Evolutionary conservation across 2,113 vertebrate species (phyloP).

Genomic region (Pterocles orientalis): DNA sequence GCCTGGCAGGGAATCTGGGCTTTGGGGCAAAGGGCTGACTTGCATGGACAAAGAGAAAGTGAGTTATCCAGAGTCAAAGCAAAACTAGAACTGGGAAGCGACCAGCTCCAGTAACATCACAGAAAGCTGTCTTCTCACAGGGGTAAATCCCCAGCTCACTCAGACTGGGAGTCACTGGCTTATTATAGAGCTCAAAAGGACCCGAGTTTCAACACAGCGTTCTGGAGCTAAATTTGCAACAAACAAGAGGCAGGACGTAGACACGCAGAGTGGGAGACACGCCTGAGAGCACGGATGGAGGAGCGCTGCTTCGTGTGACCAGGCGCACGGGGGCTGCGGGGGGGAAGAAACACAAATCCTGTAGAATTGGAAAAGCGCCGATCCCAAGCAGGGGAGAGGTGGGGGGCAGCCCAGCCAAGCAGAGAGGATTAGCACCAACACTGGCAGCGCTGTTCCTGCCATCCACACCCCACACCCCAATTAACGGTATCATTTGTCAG

Average conservation of each 20-base stretch:
- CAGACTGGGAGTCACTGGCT: background rate
- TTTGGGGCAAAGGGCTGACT: background rate
- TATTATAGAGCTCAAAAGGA: background rate
- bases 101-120: background rate
- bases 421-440: background rate
- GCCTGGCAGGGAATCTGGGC: background rate
- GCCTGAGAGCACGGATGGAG: fast-evolving
- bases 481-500: slow-evolving; percentile 9
- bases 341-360: background rate
- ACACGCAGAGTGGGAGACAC: fast-evolving
- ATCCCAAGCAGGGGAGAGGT: background rate
- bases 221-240: background rate
- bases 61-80: background rate
- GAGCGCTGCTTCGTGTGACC: background rate
- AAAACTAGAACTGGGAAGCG: background rate
- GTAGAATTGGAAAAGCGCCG: background rate
- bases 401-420: background rate
- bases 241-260: background rate
- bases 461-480: background rate
- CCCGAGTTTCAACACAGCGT: background rate
- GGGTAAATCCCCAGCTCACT: fast-evolving
- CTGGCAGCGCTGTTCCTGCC: background rate
- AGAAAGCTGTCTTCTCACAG: background rate
- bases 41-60: background rate
- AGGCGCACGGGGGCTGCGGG: background rate